A percentile compares a stretch with the other conserved stretches of the same genome.
Evolutionary conservation across 2,797 vertebrate genomes (phyloP).

Genomic region (Denticeps clupeoides): DNA sequence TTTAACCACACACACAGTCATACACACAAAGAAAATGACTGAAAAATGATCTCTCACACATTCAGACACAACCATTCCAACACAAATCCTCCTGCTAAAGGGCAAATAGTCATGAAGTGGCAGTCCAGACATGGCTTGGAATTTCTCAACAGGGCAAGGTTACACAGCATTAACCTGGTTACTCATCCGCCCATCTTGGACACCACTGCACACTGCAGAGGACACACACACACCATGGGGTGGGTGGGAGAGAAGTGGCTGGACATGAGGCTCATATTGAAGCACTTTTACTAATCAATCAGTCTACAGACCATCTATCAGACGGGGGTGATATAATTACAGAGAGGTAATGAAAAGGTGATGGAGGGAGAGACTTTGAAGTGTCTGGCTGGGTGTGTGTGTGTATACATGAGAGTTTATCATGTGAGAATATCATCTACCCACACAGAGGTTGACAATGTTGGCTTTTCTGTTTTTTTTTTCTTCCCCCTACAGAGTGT

Average conservation of each 20-base stretch:
- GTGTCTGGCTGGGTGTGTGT: not conserved
- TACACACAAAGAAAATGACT: not conserved
- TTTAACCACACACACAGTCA: not conserved
- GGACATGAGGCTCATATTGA: too few relatives aligned
- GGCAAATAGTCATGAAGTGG: not conserved
- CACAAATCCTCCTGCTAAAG: not conserved
- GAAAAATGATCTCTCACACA: not conserved
- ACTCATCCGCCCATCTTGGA: too few relatives aligned
- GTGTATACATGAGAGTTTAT: slow-evolving; percentile 8
- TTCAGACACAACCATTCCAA: not conserved
- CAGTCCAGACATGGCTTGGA: not conserved
- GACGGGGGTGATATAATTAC: too few relatives aligned
- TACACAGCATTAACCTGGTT: not conserved
- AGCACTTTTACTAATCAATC: too few relatives aligned
- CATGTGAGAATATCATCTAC: slow-evolving; percentile 18
- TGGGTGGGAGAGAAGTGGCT: too few relatives aligned
- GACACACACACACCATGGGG: too few relatives aligned
- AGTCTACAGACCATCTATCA: too few relatives aligned
- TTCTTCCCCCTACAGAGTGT: slow-evolving; percentile 6
- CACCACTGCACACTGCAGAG: too few relatives aligned
- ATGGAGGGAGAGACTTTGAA: not conserved
- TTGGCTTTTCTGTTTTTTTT: not conserved
- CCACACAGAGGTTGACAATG: slow-evolving; percentile 17
- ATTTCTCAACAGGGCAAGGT: not conserved
- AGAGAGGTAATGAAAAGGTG: not conserved